A percentile compares a stretch with the other conserved stretches of the same genome.
These are phyloP conservation scores for Drosophila erecta DNA, from an alignment of 1,140 invertebrate genomes.

Conservation along the genomic window DNA sequence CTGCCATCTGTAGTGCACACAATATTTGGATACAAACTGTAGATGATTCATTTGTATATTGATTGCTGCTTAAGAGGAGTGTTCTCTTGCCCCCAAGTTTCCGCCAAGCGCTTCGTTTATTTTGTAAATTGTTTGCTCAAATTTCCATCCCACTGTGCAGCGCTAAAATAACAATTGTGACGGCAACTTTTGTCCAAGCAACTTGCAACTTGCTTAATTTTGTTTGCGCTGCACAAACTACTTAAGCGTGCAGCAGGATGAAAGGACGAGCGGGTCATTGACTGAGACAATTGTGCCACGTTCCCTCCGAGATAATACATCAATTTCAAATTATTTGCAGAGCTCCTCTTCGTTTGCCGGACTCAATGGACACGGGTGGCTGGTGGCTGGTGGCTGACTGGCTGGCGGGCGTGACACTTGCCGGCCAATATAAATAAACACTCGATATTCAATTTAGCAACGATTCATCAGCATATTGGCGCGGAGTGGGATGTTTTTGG, in stretches of 20 bases:
- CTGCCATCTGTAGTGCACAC: no score
- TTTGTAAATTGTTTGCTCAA: constrained; percentile 38
- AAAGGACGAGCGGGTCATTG: constrained; percentile 2
- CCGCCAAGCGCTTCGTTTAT: constrained; percentile 12
- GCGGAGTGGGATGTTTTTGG: neutral
- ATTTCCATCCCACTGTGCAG: constrained; percentile 2
- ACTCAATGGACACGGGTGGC: neutral
- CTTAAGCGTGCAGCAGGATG: constrained; percentile 48
- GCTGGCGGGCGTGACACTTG: constrained; percentile 38
- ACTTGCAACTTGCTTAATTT: constrained; percentile 64
- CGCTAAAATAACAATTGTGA: constrained; percentile 47
- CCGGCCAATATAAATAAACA: constrained; percentile 76
- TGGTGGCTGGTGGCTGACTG: no score
- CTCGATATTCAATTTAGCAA: constrained; percentile 78
- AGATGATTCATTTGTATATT: constrained; percentile 30
- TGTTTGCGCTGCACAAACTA: constrained; percentile 66
- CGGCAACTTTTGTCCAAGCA: constrained; percentile 46
- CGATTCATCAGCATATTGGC: constrained; percentile 71
- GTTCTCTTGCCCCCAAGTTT: no score
- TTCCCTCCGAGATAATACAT: constrained; percentile 54
- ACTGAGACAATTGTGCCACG: constrained; percentile 38
- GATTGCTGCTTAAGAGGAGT: neutral
- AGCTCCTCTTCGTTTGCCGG: constrained; percentile 5
- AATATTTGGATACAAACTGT: neutral
- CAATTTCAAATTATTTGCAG: constrained; percentile 63